Evolutionary conservation across 2,888 invertebrate species (phyloP), one percentile per base, ranked within the genome.

Genomic region (Meta bourneti): DNA sequence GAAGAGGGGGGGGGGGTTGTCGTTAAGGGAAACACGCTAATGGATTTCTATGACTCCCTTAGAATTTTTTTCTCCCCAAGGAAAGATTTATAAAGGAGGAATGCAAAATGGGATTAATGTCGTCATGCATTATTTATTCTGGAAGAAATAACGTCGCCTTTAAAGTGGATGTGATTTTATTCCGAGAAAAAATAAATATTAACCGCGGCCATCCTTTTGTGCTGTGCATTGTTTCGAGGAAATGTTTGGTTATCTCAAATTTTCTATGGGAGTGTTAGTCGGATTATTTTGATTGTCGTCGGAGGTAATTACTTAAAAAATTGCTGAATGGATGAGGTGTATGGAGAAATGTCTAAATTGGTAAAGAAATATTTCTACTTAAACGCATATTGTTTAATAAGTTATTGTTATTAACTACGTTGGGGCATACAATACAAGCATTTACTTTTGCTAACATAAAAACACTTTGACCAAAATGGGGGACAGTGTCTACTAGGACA

Each of bases 51-150:
- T 48, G 78, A 48, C 78, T 85, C 72, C 11, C 16, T 52, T 75
- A n/a, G 61, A 85, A 48, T 34, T 81, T 88, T 88, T 80, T 78
- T 78, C 48, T 34, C 48, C 61, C 61, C 54, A 11, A 9, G 54
- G 74, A 81, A 88, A 81, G 80, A 88, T 88, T 88, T 80, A 88
- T 72, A 88, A 88, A 81, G 49, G 61, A 74, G 74, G 81, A 88
- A 88, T 88, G 81, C 74, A 88, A 81, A 88, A 74, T 81, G 34
- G 88, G 80, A 88, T 88, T 88, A 88, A 87, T 81, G 80, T 74
- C 52, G 72, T 80, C 80, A 79, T 88, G 81, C 74, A 81, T 81
- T 81, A 74, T 88, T 61, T 86, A 86, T 86, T 78, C 78, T 19
- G 19, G 13, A 70, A 69, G 71, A 74, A 85, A 85, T 77, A 16